Conservation (phyloP, 2,113 vertebrate genomes). For the Malurus cyaneus region DNA sequence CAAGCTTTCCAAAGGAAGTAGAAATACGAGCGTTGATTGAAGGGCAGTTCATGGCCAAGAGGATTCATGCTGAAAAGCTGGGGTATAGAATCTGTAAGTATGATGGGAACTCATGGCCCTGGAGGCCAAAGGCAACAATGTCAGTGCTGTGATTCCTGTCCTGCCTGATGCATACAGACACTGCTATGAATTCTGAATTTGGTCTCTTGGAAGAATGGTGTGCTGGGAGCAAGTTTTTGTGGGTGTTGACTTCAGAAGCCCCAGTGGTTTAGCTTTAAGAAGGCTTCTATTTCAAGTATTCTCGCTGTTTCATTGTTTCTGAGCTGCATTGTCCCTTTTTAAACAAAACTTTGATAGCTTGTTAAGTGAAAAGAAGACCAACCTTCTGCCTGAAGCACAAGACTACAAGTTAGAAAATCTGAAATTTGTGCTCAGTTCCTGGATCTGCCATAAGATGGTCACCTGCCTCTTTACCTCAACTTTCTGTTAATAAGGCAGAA, state of each 20-base stretch:
- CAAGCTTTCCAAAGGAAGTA: constrained; percentile 70
- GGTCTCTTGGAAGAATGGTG: not conserved
- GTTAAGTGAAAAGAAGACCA: not conserved
- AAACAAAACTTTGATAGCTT: not conserved
- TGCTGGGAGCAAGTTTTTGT: not conserved
- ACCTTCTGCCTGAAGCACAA: not conserved
- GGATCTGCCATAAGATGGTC: not conserved
- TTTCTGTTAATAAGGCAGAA: not conserved
- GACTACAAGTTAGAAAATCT: not conserved
- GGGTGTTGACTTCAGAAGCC: not conserved
- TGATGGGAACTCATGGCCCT: not conserved
- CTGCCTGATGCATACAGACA: not conserved
- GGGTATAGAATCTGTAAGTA: constrained; percentile 90
- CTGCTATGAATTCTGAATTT: not conserved
- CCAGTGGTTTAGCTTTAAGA: not conserved
- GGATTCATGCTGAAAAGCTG: constrained; percentile 90
- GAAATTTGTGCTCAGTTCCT: not conserved
- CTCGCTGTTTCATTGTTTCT: not conserved
- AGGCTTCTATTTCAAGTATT: not conserved
- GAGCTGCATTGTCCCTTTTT: not conserved
- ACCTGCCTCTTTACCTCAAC: not conserved
- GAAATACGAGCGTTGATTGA: constrained; percentile 92
- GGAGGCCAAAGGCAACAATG: not conserved
- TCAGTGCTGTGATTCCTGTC: not conserved
- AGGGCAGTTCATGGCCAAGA: constrained; percentile 94